These are phyloP conservation scores for Amorpha juglandis DNA, from an alignment of 2,888 invertebrate genomes.

Conservation along the genomic window DNA sequence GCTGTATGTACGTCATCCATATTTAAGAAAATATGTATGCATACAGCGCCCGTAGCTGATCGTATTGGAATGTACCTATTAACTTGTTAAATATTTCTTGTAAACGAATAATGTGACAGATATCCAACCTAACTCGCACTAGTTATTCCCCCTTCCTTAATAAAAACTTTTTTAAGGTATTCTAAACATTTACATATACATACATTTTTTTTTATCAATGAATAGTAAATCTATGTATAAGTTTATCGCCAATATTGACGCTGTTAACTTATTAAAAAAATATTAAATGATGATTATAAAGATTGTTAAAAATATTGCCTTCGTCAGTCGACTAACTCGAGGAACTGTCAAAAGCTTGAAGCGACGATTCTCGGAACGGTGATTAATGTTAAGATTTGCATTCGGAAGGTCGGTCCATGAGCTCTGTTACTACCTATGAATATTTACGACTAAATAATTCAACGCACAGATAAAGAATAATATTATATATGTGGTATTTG, in stretches of 20 bases:
- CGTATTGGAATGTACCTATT: too few relatives aligned
- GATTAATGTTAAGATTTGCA: conserved; percentile 39
- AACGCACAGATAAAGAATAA: conserved; percentile 10
- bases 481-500: conserved; percentile 17
- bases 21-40: too few relatives aligned
- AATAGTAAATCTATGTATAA: conserved; percentile 21
- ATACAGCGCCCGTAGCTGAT: too few relatives aligned
- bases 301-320: conserved; percentile 50
- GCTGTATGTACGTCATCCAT: too few relatives aligned
- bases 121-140: too few relatives aligned
- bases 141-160: too few relatives aligned
- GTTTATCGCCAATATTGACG: conserved; percentile 8
- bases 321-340: conserved; percentile 48
- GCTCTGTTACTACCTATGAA: conserved; percentile 25
- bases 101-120: too few relatives aligned
- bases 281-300: conserved; percentile 39
- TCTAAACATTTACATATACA: too few relatives aligned
- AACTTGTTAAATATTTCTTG: too few relatives aligned
- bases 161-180: too few relatives aligned
- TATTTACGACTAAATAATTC: conserved; percentile 25
- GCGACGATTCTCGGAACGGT: conserved; percentile 42
- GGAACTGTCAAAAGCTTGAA: conserved; percentile 49
- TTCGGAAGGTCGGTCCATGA: conserved; percentile 35
- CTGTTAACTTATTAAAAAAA: conserved; percentile 36
- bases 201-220: too few relatives aligned